These are phyloP conservation scores for Agriopis aurantiaria DNA, from an alignment of 2,888 invertebrate genomes.

Conservation along the genomic window DNA sequence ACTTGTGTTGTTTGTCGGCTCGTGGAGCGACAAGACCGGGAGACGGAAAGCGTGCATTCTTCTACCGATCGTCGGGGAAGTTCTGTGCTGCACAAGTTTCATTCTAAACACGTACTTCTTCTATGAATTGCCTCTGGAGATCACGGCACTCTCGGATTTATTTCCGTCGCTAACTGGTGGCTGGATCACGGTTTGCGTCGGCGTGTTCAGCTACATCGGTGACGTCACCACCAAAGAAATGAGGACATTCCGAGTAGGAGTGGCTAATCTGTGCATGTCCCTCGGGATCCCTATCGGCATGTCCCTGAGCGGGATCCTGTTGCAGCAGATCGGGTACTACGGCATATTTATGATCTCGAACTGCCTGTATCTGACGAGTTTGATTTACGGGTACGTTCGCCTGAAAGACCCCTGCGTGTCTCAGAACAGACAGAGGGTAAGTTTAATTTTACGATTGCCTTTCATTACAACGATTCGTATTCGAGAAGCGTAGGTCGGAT, in stretches of 20 bases:
- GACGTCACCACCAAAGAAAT: conserved; percentile 87
- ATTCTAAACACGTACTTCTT: conserved; percentile 86
- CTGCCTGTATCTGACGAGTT: conserved; percentile 82
- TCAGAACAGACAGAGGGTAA: conserved; percentile 75
- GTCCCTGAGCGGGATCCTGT: conserved; percentile 84
- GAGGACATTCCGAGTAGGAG: conserved; percentile 88
- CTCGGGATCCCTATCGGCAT: conserved; percentile 87
- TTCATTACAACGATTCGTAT: conserved; percentile 31
- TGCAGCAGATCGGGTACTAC: conserved; percentile 82
- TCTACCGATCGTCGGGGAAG: conserved; percentile 85
- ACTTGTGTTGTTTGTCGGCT: conserved; percentile 86
- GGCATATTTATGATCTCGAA: conserved; percentile 83
- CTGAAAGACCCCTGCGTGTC: conserved; percentile 79
- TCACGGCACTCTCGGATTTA: conserved; percentile 84
- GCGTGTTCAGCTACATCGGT: conserved; percentile 88
- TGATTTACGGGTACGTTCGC: conserved; percentile 81
- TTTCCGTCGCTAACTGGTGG: conserved; percentile 86
- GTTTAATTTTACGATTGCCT: conserved; percentile 50
- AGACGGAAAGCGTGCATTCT: conserved; percentile 87
- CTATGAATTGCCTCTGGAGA: conserved; percentile 85
- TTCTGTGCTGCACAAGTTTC: conserved; percentile 81
- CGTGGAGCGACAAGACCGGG: conserved; percentile 88
- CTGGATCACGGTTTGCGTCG: conserved; percentile 87
- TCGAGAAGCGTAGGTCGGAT: conserved; percentile 25
- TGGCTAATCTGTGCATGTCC: conserved; percentile 87